Conservation (phyloP, 1,140 invertebrate species). For the Drosophila athabasca region DNA sequence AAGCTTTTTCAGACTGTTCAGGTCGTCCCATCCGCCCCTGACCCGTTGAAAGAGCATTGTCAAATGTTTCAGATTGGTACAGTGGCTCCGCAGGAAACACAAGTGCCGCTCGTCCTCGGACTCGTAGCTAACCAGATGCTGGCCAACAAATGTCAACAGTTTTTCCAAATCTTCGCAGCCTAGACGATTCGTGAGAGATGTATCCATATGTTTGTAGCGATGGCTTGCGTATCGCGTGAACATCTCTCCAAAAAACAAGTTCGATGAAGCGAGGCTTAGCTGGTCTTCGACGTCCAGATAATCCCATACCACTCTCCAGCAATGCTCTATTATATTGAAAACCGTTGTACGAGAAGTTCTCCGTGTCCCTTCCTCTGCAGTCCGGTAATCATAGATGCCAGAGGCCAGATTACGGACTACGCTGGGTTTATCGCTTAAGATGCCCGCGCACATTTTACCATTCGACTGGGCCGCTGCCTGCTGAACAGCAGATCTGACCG, state of each 20-base stretch:
- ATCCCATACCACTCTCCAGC: background rate
- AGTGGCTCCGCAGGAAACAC: constrained; percentile 10
- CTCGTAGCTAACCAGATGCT: constrained; percentile 37
- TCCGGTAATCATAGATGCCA: too few species aligned
- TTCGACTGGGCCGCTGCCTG: too few species aligned
- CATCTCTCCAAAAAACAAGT: background rate
- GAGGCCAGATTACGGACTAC: too few species aligned
- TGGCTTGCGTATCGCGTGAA: background rate
- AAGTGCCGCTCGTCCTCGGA: constrained; percentile 6
- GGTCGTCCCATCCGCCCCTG: too few species aligned
- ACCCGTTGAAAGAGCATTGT: too few species aligned
- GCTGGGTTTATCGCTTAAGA: too few species aligned
- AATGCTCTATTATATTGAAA: too few species aligned
- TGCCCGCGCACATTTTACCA: too few species aligned
- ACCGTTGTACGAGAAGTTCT: too few species aligned
- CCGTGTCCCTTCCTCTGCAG: too few species aligned
- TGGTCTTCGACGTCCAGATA: constrained; percentile 29
- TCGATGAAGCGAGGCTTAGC: constrained; percentile 6
- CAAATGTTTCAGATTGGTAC: background rate
- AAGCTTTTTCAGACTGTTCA: too few species aligned
- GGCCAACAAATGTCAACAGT: constrained; percentile 15
- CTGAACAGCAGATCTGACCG: too few species aligned
- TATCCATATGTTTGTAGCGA: constrained; percentile 11
- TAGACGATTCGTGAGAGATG: background rate
- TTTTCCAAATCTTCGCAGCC: constrained; percentile 4